Conservation (phyloP, 2,888 invertebrate genomes). For the Drosophila anomalata region DNA sequence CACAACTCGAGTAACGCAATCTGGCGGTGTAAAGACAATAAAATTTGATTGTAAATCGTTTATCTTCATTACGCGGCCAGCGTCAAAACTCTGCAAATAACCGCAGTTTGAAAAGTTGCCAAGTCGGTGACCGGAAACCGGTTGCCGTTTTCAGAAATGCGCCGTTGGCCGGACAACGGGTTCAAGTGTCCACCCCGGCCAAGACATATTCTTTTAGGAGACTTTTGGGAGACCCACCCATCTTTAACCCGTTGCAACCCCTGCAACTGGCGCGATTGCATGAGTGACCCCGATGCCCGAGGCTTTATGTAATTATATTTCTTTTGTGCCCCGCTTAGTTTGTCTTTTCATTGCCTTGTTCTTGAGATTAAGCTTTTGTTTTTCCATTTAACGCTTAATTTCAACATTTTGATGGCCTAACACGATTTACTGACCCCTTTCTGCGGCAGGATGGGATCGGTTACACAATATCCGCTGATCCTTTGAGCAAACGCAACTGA, state of each 20-base stretch:
- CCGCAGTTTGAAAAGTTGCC: conserved; percentile 46
- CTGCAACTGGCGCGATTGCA: conserved; percentile 51
- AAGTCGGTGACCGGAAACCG: conserved; percentile 38
- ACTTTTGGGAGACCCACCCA: conserved; percentile 14
- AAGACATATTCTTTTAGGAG: conserved; percentile 9
- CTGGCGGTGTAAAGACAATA: conserved; percentile 63
- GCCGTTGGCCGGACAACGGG: conserved; percentile 46
- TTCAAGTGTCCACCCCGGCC: conserved; percentile 67
- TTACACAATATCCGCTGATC: conserved; percentile 55
- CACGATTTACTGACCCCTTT: conserved; percentile 70
- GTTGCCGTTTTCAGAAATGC: conserved; percentile 55
- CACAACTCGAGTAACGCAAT: conserved; percentile 29
- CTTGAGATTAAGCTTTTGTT: conserved; percentile 76
- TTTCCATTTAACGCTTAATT: conserved; percentile 78
- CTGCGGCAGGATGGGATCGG: conserved; percentile 47
- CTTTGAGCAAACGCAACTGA: conserved; percentile 64
- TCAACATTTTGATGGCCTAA: conserved; percentile 74
- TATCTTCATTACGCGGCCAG: conserved; percentile 73
- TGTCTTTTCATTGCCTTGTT: conserved; percentile 71
- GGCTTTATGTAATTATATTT: conserved; percentile 69
- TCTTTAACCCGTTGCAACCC: conserved; percentile 35
- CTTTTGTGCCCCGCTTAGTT: conserved; percentile 67
- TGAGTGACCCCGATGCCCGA: conserved; percentile 44
- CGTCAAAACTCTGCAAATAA: conserved; percentile 56
- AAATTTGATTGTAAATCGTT: conserved; percentile 70